These are phyloP conservation scores for Danio choprae DNA, from an alignment of 2,797 vertebrate genomes.

Conservation along the genomic window DNA sequence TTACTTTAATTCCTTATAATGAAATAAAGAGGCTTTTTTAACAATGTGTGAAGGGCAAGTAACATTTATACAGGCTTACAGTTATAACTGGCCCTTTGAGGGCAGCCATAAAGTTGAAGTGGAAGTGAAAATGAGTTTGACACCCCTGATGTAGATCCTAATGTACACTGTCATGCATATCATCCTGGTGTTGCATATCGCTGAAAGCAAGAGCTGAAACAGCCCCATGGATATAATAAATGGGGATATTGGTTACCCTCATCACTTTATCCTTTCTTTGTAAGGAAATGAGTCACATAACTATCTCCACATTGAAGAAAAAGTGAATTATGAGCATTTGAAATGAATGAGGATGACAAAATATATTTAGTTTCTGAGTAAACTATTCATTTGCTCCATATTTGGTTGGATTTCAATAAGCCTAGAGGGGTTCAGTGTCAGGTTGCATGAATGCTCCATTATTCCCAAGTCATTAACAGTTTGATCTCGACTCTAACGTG, in stretches of 20 bases:
- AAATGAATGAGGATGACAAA: not conserved
- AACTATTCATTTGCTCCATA: not conserved
- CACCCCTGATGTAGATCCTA: constrained; percentile 12
- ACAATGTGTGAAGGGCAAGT: too few relatives aligned
- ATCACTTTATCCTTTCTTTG: not conserved
- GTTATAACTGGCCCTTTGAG: too few relatives aligned
- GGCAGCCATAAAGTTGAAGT: too few relatives aligned
- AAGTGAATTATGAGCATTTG: not conserved
- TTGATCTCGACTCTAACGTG: constrained; percentile 8
- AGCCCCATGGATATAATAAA: not conserved
- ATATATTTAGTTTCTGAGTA: not conserved
- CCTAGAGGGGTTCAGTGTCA: not conserved
- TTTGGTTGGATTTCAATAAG: not conserved
- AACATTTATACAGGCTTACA: too few relatives aligned
- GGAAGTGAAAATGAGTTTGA: too few relatives aligned
- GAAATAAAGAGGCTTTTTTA: too few relatives aligned
- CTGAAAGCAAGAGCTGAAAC: constrained; percentile 9
- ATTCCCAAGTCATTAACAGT: constrained; percentile 10
- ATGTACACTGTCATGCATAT: constrained; percentile 4
- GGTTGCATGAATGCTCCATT: not conserved
- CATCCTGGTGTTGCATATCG: not conserved
- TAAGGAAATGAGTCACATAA: not conserved
- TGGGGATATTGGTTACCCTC: too few relatives aligned
- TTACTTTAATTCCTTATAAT: too few relatives aligned
- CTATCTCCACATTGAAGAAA: not conserved